phyloP scores from a whole-genome alignment of 2,797 vertebrate genomes.

The Petrocephalus sullivani region DNA sequence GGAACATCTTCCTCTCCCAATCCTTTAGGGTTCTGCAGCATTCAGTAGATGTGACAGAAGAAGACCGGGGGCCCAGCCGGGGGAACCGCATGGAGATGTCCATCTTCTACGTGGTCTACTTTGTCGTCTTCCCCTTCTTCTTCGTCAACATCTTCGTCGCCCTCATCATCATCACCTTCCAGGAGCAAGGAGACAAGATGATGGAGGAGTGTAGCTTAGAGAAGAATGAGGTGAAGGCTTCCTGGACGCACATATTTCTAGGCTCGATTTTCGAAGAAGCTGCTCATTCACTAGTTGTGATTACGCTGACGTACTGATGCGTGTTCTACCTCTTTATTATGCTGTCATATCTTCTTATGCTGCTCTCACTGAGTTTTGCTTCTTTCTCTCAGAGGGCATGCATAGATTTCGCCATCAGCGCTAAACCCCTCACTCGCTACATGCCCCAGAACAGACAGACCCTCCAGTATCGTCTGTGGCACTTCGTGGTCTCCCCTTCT shows the following conservation, averaged over 20 bases:
- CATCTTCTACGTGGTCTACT: constrained; percentile 97
- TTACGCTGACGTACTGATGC: not conserved
- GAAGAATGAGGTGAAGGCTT: constrained; percentile 84
- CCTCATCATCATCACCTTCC: constrained; percentile 98
- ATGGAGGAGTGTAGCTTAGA: constrained; percentile 97
- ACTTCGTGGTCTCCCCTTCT: constrained; percentile 94
- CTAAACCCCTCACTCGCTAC: constrained; percentile 93
- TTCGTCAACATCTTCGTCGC: constrained; percentile 98
- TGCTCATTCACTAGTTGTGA: not conserved
- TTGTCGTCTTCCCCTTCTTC: constrained; percentile 98
- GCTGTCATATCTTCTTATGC: not conserved
- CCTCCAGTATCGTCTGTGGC: constrained; percentile 94
- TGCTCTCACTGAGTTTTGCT: constrained; percentile 10
- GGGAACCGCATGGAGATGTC: constrained; percentile 99
- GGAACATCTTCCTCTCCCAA: not conserved
- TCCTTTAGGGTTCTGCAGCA: constrained; percentile 84
- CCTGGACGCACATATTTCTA: not conserved
- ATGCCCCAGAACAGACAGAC: constrained; percentile 98
- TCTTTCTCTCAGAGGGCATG: constrained; percentile 79
- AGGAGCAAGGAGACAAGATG: constrained; percentile 99
- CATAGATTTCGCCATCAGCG: constrained; percentile 95
- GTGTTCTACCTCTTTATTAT: not conserved
- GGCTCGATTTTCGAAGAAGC: not conserved
- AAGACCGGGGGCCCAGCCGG: constrained; percentile 88
- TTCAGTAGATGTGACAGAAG: constrained; percentile 92